phyloP scores from a whole-genome alignment of 2,888 invertebrate genomes.

The Phaedon cochleariae region DNA sequence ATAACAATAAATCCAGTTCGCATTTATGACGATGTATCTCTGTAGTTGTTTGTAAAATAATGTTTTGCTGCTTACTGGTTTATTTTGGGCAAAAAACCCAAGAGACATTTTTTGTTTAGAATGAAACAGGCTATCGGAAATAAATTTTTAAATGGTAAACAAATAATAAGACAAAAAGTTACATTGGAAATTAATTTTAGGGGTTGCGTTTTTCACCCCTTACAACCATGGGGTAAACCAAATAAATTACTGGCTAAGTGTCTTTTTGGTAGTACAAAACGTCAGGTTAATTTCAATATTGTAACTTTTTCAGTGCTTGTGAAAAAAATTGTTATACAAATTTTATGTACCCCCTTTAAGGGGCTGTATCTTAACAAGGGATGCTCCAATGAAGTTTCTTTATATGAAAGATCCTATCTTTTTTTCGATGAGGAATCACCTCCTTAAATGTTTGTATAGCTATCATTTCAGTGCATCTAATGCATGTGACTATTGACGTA shows the following conservation, averaged over 20 bases:
- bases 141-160: slow-evolving; percentile 32
- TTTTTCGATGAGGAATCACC: neutral
- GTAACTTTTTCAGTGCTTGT: neutral
- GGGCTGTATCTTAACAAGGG: neutral
- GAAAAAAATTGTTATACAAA: neutral
- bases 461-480: too few relatives aligned
- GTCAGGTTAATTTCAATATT: slow-evolving; percentile 1
- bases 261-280: neutral
- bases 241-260: slow-evolving; percentile 1
- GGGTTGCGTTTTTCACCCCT: neutral
- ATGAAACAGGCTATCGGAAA: slow-evolving; percentile 33
- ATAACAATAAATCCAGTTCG: slow-evolving; percentile 17
- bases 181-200: neutral
- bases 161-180: slow-evolving; percentile 6
- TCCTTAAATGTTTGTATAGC: too few relatives aligned
- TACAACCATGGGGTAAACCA: neutral
- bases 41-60: slow-evolving; percentile 22
- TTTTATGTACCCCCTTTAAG: neutral
- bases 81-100: slow-evolving; percentile 8
- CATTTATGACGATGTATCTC: slow-evolving; percentile 24
- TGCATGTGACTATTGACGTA: too few relatives aligned
- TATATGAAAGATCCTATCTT: neutral
- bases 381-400: neutral
- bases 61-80: slow-evolving; percentile 14
- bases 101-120: slow-evolving; percentile 30